These are phyloP conservation scores for Bubo scandiacus DNA, from an alignment of 2,113 vertebrate species.

Conservation along the genomic window DNA sequence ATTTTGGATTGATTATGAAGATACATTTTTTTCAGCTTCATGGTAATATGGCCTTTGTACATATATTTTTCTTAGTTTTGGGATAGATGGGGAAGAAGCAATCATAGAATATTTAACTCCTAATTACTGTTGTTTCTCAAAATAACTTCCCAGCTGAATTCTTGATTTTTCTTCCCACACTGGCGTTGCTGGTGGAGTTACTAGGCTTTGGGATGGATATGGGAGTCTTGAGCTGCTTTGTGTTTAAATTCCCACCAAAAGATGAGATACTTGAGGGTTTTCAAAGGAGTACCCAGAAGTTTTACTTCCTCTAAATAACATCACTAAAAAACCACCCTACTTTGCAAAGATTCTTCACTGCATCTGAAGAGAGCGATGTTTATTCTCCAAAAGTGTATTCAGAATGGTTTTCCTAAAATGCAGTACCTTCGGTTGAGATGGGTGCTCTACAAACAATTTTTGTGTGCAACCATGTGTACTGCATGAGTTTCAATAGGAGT, in stretches of 20 bases:
- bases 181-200: neutral
- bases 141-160: neutral
- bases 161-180: neutral
- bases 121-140: neutral
- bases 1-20: neutral
- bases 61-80: neutral
- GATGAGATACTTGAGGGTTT: neutral
- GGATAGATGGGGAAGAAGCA: neutral
- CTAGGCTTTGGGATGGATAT: neutral
- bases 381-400: neutral
- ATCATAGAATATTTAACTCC: neutral
- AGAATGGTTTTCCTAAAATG: neutral
- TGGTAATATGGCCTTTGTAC: neutral
- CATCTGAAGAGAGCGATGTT: neutral
- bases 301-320: neutral
- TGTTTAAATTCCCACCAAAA: neutral
- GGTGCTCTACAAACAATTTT: neutral
- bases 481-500: neutral
- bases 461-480: neutral
- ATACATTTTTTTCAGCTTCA: neutral
- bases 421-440: neutral
- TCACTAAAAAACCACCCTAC: neutral
- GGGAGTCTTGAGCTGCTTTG: neutral
- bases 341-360: neutral
- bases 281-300: neutral